These are phyloP conservation scores for Papilio protenor DNA, from an alignment of 2,888 invertebrate genomes.

Conservation along the genomic window DNA sequence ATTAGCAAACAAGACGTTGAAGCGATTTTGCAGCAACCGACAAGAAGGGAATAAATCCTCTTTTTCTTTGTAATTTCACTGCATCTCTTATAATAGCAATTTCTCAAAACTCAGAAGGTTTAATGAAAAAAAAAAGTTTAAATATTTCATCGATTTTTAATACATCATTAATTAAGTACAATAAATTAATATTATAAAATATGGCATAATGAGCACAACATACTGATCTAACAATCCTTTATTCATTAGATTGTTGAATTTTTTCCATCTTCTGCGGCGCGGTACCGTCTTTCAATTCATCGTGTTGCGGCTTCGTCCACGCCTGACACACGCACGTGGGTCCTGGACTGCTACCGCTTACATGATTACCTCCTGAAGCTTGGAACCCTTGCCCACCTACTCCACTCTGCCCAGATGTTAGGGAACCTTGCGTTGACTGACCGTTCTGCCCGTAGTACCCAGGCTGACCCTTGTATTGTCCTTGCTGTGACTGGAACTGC, in stretches of 20 bases:
- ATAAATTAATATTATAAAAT: not conserved
- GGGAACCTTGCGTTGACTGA: slow-evolving; percentile 26
- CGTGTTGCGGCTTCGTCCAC: slow-evolving; percentile 69
- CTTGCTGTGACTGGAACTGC: slow-evolving; percentile 37
- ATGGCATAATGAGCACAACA: not conserved
- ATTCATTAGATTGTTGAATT: slow-evolving; percentile 46
- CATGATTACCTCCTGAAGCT: slow-evolving; percentile 57
- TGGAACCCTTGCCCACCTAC: slow-evolving; percentile 58
- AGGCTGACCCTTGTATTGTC: slow-evolving; percentile 43
- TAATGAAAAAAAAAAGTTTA: not conserved
- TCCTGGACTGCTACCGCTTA: slow-evolving; percentile 56
- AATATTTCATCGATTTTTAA: not conserved
- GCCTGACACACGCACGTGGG: slow-evolving; percentile 77
- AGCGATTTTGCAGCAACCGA: not conserved
- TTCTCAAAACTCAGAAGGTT: not conserved
- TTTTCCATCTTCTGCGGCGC: slow-evolving; percentile 56
- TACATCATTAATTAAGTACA: slow-evolving; percentile 8
- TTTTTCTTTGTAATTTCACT: not conserved
- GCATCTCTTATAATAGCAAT: too few species aligned
- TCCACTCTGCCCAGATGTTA: slow-evolving; percentile 45
- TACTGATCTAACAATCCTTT: slow-evolving; percentile 33
- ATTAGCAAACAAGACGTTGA: slow-evolving; percentile 34
- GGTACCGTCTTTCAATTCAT: slow-evolving; percentile 48
- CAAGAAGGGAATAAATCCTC: slow-evolving; percentile 20
- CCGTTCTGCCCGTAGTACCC: slow-evolving; percentile 38